Base-by-base conservation (phyloP, 2,113 vertebrate genomes). In the Tupaia chinensis region DNA sequence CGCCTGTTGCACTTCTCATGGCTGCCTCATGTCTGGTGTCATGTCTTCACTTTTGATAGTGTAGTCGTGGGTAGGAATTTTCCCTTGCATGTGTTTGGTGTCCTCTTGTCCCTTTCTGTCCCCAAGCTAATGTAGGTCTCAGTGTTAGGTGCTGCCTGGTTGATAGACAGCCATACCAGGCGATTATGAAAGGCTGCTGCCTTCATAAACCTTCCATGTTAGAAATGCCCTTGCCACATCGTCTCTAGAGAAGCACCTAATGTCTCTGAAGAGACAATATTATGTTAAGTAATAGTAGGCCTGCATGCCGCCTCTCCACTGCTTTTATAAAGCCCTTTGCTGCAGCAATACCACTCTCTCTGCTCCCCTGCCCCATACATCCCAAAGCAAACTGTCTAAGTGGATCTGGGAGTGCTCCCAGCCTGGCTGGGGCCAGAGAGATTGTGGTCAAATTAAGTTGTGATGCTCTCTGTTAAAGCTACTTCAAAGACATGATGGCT, bases 241-340 rank as follows among this genome's bases (percentile, higher is more conserved):
- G 20, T 54, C 25, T 63, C 58, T 32, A 66, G 66, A 20, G 22
- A 63, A 94, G 10, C 25, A 7, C 5, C 69, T 60, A 53, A 79
- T 60, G 25, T 68, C 60, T 61, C 22, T 63, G 69, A 76, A 61
- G 83, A 84, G 44, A 20, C 23, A 22, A 3, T 25, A 3, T 73
- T 25, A 82, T 68, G 54, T 65, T 25, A 44, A 34, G 44, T 44
- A 56, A 9, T 0, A 25, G 20, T 0, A 17, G 7, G 34, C n/a
- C 17, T 0, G 0, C 13, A 70, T 27, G 53, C 0, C 1, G 0
- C 22, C 27, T 63, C 25, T 68, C 61, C 60, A 2, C 15, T 63
- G 61, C 32, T 78, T 89, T 72, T 6, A 54, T 65, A 82, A 10
- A 6, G 10, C 27, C 23, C 23, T 68, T 14, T 19, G 3, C 19